phyloP scores from a whole-genome alignment of 2,113 vertebrate genomes.

The Loxodonta africana region DNA sequence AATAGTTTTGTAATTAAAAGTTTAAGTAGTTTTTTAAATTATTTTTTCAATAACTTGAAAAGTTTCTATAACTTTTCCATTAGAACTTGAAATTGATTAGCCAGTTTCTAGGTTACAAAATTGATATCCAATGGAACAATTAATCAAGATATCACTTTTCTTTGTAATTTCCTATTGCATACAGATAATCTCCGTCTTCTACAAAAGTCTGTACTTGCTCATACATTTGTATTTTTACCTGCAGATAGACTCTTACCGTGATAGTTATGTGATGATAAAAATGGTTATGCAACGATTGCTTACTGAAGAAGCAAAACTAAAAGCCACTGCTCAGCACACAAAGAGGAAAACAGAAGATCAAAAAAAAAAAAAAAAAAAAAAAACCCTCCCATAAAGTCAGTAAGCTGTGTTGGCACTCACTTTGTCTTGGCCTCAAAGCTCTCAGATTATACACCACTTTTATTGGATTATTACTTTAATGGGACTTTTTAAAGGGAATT shows the following conservation, averaged over 20 bases:
- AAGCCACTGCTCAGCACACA: slow-evolving; percentile 36
- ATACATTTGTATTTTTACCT: not conserved
- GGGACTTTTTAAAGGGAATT: slow-evolving; percentile 78
- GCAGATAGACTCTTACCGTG: not conserved
- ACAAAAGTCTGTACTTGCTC: not conserved
- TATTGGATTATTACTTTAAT: slow-evolving; percentile 85
- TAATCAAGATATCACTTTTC: not conserved
- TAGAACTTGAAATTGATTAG: not conserved
- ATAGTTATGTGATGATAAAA: not conserved
- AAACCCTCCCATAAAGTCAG: not conserved
- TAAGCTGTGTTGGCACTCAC: slow-evolving; percentile 16
- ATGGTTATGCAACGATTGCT: not conserved
- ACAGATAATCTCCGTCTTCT: not conserved
- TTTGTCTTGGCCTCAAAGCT: slow-evolving; percentile 45
- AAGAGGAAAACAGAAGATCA: slow-evolving; percentile 31
- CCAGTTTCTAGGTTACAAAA: not conserved
- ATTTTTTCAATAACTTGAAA: not conserved
- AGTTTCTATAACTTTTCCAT: not conserved
- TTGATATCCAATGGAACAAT: not conserved
- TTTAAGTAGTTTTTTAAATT: not conserved
- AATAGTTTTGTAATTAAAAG: slow-evolving; percentile 30
- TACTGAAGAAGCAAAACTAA: not conserved
- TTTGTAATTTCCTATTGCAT: not conserved
- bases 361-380: not conserved
- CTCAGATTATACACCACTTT: slow-evolving; percentile 79